Evolutionary conservation across 1,140 invertebrate species (phyloP).

Genomic region (Copidosoma floridanum): DNA sequence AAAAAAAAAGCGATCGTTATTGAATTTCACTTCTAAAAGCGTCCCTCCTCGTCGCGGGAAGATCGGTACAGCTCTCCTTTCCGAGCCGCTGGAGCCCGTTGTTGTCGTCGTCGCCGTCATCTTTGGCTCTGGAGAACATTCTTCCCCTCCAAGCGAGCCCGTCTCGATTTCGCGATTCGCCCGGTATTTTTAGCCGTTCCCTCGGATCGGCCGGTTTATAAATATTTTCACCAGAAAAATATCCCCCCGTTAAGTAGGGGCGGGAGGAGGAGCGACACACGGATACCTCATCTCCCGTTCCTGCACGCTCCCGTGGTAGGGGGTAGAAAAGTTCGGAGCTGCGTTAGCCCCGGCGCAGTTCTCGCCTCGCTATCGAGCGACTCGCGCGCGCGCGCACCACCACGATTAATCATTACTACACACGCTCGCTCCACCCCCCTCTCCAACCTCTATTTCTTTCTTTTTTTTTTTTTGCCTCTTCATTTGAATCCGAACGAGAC

Average conservation of each 20-base stretch:
- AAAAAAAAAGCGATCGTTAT: conserved; percentile 4
- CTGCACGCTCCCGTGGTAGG: conserved; percentile 22
- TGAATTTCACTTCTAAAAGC: conserved; percentile 22
- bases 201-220: conserved; percentile 43
- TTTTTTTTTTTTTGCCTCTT: no score
- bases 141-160: not conserved
- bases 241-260: no score
- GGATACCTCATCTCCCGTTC: no score
- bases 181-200: conserved; percentile 39
- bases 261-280: no score
- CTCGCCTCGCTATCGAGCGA: conserved; percentile 11
- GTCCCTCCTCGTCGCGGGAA: no score
- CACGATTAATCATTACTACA: conserved; percentile 6
- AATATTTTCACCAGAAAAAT: conserved; percentile 47
- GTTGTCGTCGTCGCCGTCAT: not conserved
- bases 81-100: conserved; percentile 4
- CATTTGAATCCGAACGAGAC: no score
- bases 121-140: not conserved
- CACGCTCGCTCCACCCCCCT: not conserved
- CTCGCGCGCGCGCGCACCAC: not conserved
- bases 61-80: conserved; percentile 2
- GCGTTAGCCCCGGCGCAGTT: conserved; percentile 43
- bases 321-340: conserved; percentile 52
- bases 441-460: no score
- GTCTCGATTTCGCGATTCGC: conserved; percentile 32